Evolutionary conservation across 2,888 invertebrate genomes (phyloP).

Genomic region (Autographa gamma): DNA sequence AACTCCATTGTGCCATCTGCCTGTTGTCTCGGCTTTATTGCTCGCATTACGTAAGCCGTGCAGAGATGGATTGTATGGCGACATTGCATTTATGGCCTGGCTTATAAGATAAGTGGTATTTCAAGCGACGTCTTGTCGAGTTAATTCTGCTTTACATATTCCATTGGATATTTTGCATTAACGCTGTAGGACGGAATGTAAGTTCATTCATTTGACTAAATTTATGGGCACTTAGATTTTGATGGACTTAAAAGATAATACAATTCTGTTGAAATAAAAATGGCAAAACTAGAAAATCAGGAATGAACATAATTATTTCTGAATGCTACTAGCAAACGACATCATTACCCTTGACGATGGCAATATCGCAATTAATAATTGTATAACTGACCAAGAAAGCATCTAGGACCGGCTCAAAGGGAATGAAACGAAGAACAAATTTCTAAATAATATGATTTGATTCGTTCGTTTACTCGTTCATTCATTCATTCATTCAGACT

Average conservation of each 20-base stretch:
- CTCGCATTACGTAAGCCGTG: slow-evolving; percentile 31
- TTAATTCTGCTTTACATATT: slow-evolving; percentile 26
- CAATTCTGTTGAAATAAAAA: neutral
- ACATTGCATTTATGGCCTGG: slow-evolving; percentile 49
- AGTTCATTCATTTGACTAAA: neutral
- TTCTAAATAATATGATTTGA: slow-evolving; percentile 56
- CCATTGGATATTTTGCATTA: slow-evolving; percentile 16
- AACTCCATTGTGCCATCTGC: slow-evolving; percentile 19
- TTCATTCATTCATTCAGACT: slow-evolving; percentile 57
- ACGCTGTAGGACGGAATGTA: neutral
- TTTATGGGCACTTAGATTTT: neutral
- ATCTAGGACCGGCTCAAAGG: slow-evolving; percentile 35
- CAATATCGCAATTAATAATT: slow-evolving; percentile 23
- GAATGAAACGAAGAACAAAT: slow-evolving; percentile 45
- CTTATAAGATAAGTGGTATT: slow-evolving; percentile 51
- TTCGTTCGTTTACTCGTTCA: slow-evolving; percentile 60
- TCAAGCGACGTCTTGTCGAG: slow-evolving; percentile 17
- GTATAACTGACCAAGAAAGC: slow-evolving; percentile 38
- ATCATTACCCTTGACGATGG: neutral
- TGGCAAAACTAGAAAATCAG: neutral
- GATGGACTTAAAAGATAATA: neutral
- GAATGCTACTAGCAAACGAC: neutral
- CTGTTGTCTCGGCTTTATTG: slow-evolving; percentile 38
- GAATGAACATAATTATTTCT: neutral
- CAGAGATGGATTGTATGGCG: slow-evolving; percentile 36